A percentile compares a stretch with the other conserved stretches of the same genome.
Conservation (phyloP, 2,113 vertebrate genomes). For the Acanthochromis polyacanthus region DNA sequence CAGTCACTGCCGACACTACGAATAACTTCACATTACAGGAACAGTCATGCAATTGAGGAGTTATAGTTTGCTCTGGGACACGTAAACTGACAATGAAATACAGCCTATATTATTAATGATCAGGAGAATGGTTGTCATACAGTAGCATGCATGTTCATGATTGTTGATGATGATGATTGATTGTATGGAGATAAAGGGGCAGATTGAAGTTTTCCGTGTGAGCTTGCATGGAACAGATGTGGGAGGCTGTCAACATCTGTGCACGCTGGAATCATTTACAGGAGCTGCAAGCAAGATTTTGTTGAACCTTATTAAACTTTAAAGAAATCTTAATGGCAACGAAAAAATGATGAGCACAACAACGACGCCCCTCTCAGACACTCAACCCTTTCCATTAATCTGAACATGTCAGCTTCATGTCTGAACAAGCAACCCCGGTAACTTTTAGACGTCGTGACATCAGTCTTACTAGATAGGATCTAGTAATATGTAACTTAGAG, state of each 20-base stretch:
- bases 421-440: too few relatives aligned
- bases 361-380: too few relatives aligned
- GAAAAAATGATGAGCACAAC: too few relatives aligned
- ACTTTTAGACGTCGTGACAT: too few relatives aligned
- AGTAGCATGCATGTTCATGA: constrained; percentile 66
- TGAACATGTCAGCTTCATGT: too few relatives aligned
- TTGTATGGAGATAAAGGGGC: constrained; percentile 6
- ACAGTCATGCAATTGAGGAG: constrained; percentile 53
- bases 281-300: background rate
- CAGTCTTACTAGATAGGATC: too few relatives aligned
- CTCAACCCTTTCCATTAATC: too few relatives aligned
- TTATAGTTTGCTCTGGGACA: background rate
- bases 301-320: too few relatives aligned
- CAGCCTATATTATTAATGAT: constrained; percentile 7
- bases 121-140: constrained; percentile 25
- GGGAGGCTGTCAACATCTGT: background rate
- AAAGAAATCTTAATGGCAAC: too few relatives aligned
- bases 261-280: background rate
- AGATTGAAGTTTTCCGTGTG: too few relatives aligned
- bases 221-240: background rate
- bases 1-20: constrained; percentile 24
- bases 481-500: too few relatives aligned
- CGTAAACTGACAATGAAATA: constrained; percentile 1
- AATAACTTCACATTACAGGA: constrained; percentile 27
- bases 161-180: constrained; percentile 36